phyloP scores from a whole-genome alignment of 2,797 vertebrate genomes.

The Pitangus sulphuratus region DNA sequence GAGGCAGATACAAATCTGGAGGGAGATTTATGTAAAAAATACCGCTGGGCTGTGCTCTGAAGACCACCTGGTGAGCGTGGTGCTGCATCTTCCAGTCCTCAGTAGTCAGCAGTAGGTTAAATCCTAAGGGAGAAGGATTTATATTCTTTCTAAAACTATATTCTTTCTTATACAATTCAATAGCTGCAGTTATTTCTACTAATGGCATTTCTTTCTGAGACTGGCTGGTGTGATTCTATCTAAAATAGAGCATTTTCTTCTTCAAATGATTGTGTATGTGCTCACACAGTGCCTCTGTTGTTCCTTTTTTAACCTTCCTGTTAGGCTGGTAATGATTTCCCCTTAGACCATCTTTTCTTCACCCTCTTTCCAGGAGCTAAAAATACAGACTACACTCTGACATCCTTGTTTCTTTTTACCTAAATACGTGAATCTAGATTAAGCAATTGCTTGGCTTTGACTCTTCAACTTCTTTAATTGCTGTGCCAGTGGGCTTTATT shows the following conservation, averaged over 20 bases:
- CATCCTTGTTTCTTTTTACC: neutral
- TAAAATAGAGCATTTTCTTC: neutral
- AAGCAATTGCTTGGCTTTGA: neutral
- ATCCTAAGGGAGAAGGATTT: neutral
- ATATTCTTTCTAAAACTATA: neutral
- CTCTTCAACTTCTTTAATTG: neutral
- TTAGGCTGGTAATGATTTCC: conserved; percentile 29
- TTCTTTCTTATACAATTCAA: neutral
- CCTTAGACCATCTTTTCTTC: conserved; percentile 22
- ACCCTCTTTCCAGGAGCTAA: conserved; percentile 23
- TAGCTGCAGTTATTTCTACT: neutral
- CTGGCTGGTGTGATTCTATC: neutral
- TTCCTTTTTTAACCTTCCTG: conserved; percentile 24
- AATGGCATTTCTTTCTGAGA: neutral
- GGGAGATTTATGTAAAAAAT: neutral
- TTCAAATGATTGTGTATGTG: neutral
- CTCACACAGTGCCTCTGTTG: neutral
- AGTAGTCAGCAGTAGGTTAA: neutral
- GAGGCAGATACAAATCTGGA: neutral
- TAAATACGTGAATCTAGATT: neutral
- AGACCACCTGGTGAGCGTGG: neutral
- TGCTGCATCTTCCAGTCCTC: neutral
- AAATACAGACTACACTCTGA: neutral
- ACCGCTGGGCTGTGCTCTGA: neutral
- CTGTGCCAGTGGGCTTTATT: neutral